A percentile compares a stretch with the other conserved stretches of the same genome.
Evolutionary conservation across 2,888 invertebrate genomes (phyloP).

Genomic region (Ceramica pisi): DNA sequence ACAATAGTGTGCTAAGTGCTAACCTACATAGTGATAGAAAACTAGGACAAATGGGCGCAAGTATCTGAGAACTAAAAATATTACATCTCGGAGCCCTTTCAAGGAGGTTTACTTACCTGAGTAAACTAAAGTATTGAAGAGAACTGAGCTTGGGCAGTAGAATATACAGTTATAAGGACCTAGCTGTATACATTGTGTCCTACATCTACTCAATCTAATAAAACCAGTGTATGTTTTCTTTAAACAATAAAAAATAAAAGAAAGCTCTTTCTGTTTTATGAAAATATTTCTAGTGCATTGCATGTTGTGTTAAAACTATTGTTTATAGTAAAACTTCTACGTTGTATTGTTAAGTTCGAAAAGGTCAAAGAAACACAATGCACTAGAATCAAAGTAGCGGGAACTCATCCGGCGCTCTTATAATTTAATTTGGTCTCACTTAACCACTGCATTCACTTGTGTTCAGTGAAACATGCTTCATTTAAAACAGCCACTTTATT

Average conservation of each 20-base stretch:
- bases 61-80: not conserved
- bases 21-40: not conserved
- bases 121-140: not conserved
- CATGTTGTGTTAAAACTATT: slow-evolving; percentile 1
- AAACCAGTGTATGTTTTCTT: slow-evolving; percentile 3
- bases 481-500: not conserved
- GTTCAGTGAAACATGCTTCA: slow-evolving; percentile 6
- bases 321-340: slow-evolving; percentile 4
- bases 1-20: slow-evolving; percentile 13
- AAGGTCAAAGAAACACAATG: not conserved
- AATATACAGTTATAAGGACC: not conserved
- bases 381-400: not conserved
- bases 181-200: too few species aligned
- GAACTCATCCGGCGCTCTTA: not conserved
- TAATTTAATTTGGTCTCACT: slow-evolving; percentile 15
- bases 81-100: not conserved
- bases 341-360: not conserved
- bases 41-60: slow-evolving; percentile 1
- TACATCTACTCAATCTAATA: not conserved
- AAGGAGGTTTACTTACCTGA: not conserved
- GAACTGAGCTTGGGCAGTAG: not conserved
- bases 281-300: slow-evolving; percentile 2
- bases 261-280: slow-evolving; percentile 3
- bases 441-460: not conserved
- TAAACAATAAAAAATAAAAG: not conserved